Evolutionary conservation across 2,888 invertebrate genomes (phyloP), one percentile per base, ranked within the genome.

Genomic region (Eupithecia dodoneata): DNA sequence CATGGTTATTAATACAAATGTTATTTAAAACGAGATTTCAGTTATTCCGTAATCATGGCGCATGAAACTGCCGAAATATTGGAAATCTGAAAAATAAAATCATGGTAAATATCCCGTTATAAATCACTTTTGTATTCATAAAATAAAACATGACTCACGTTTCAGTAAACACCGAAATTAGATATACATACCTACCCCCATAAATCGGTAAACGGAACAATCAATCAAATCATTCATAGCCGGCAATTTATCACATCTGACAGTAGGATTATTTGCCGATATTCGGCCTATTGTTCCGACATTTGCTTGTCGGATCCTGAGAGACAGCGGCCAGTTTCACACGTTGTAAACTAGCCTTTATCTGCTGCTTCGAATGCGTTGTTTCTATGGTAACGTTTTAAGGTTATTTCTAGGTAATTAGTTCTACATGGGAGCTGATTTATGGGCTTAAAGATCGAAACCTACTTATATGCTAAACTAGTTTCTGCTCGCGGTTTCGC

Each of bases 221-320:
- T 70, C 70, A 70, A 70, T 70, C 70, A 70, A 70, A 70, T 13
- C 5, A 70, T 70, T 70, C 47, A 47, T 47, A 70, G 70, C 30
- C 18, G 10, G 47, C 47, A 47, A 45, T 70, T 18, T 3, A 70
- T 70, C 70, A 70, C 45, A 12, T 47, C 47, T 30, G 70, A 49
- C 70, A 70, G 70, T 7, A 2, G 47, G 13, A 70, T 45, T 18
- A 70, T 70, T 70, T 70, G 18, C 47, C 47, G 70, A 47, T 70
- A 70, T 70, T 70, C 30, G 47, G 18, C 13, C 47, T 70, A 47
- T 70, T 70, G 70, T 70, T 70, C 45, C 13, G 18, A 47, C 5
- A 47, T 69, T 47, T 69, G 69, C 18, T 69, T 18, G 69, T 67
- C 66, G 5, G 15, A n/a, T 55, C 18, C 63, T 63, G 63, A 30